A percentile compares a stretch with the other conserved stretches of the same genome.
Conservation (phyloP, 2,113 vertebrate species). For the Rana temporaria region DNA sequence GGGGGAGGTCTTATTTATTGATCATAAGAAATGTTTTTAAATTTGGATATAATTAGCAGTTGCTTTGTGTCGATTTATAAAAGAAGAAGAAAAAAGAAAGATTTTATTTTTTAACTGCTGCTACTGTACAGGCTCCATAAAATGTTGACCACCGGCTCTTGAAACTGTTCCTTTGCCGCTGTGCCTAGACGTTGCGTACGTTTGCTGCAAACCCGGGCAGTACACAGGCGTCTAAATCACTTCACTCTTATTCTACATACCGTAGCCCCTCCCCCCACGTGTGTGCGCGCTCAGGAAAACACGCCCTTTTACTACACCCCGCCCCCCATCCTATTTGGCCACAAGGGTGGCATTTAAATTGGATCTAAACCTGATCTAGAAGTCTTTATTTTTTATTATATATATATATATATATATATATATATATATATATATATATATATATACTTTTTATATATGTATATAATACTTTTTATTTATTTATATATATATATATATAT, state of each 20-base stretch:
- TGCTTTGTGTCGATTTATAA: slow-evolving; percentile 61
- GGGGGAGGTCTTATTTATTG: slow-evolving; percentile 64
- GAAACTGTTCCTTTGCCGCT: slow-evolving; percentile 88
- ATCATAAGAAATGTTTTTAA: slow-evolving; percentile 46
- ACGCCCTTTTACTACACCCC: neutral
- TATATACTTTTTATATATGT: too few species aligned
- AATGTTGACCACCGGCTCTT: slow-evolving; percentile 79
- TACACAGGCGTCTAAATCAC: slow-evolving; percentile 55
- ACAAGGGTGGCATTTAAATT: too few species aligned
- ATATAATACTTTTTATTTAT: too few species aligned
- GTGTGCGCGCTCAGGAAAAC: slow-evolving; percentile 32
- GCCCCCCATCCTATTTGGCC: too few species aligned
- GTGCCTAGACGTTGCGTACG: slow-evolving; percentile 88
- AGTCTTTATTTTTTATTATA: too few species aligned
- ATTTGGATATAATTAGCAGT: slow-evolving; percentile 66
- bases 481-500: too few species aligned
- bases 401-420: too few species aligned
- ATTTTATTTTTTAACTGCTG: slow-evolving; percentile 74
- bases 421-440: too few species aligned
- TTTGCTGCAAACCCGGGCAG: slow-evolving; percentile 79
- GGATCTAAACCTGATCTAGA: too few species aligned
- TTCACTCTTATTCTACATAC: neutral
- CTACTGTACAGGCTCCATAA: slow-evolving; percentile 74
- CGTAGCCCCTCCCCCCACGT: neutral
- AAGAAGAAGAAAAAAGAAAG: slow-evolving; percentile 44